Base-by-base conservation (phyloP, 1,140 invertebrate species). In the Helicoverpa zea region DNA sequence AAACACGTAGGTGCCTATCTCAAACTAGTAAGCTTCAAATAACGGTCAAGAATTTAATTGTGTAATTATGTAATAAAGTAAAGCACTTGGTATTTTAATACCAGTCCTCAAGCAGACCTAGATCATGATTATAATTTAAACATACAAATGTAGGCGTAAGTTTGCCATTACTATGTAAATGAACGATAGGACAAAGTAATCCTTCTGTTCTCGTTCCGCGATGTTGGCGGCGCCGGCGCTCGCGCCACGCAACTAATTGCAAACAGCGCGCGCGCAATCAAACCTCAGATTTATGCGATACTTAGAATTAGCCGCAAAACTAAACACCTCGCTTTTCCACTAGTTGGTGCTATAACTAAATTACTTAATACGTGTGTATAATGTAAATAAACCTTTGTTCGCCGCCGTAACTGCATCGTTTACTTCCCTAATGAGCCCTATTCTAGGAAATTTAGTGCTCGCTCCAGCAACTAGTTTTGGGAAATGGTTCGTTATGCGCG, bases 321-420 rank as follows among this genome's bases (percentile, higher is more conserved):
- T 18, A 52, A 52, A 70, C 66, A 70, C 66, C 49, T 70, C 12
- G 66, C 66, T 54, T 52, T 52, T 49, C 13, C 47, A 68, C 66
- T 70, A 18, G 29, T 29, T 70, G 66, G 52, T 70, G 16, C 35
- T 43, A 16, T 43, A 30, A 29, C 30, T 52, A 52, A 52, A 70
- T 70, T 54, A 70, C 49, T 70, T 52, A 70, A 52, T 70, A 70
- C 52, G 75, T 77, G 43, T 77, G 51, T 18, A 18, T 12, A 54
- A 79, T 81, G 70, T 79, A 84, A 84, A 84, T 82, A 80, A 78
- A 64, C 80, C 78, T 80, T 82, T 84, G 80, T 84, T 82, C 77
- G 14, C 74, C 18, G 63, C 29, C 29, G 49, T 77, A 81, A 84
- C 76, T 70, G 70, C 52, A 75, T 70, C 56, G 68, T 75, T 76